These are phyloP conservation scores for Blastobasis adustella DNA, from an alignment of 2,888 invertebrate genomes.

Conservation along the genomic window DNA sequence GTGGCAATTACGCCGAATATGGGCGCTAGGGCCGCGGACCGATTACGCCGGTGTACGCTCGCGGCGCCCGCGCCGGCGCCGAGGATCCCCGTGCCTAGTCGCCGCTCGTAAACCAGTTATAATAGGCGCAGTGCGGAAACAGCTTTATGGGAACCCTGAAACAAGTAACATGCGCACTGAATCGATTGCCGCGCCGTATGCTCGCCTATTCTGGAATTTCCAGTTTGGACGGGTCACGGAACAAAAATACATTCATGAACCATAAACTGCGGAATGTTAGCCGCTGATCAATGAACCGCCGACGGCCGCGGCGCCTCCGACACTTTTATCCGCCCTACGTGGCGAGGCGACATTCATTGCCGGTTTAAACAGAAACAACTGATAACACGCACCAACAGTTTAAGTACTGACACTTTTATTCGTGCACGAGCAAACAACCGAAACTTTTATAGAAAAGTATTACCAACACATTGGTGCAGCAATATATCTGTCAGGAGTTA, in stretches of 20 bases:
- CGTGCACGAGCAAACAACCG: no score
- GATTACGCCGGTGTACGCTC: conserved; percentile 50
- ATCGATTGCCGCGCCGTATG: conserved; percentile 61
- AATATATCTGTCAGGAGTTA: conserved; percentile 3
- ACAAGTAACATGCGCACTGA: conserved; percentile 57
- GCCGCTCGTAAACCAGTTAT: conserved; percentile 29
- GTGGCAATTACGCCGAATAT: conserved; percentile 52
- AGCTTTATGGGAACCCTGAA: conserved; percentile 57
- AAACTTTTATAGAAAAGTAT: no score
- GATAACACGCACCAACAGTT: no score
- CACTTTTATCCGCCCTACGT: conserved; percentile 8
- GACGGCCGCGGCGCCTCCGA: conserved; percentile 16
- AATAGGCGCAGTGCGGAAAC: conserved; percentile 65
- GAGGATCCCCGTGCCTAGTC: no score
- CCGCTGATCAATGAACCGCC: conserved; percentile 38
- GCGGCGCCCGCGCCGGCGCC: no score
- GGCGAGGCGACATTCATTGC: not conserved
- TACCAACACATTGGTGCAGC: not conserved
- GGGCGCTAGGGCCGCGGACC: conserved; percentile 42
- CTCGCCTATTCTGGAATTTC: conserved; percentile 44
- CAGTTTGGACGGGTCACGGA: conserved; percentile 38
- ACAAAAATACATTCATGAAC: conserved; percentile 51
- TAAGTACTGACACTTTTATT: not conserved
- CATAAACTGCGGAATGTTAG: conserved; percentile 42
- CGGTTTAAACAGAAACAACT: not conserved